These are phyloP conservation scores for Daktulosphaira vitifoliae DNA, from an alignment of 1,140 invertebrate species.

Conservation along the genomic window DNA sequence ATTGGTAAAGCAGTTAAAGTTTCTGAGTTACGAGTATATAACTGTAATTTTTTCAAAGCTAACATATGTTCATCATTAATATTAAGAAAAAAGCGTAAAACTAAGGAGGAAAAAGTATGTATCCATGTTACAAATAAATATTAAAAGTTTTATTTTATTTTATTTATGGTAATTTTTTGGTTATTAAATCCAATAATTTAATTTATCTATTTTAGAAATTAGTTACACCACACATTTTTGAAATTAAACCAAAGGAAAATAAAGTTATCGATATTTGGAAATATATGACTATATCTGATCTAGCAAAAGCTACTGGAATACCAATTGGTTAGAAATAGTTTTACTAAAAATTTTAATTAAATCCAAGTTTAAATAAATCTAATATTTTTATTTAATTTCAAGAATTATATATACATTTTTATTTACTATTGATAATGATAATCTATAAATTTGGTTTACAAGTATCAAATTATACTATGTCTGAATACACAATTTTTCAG, in stretches of 20 bases:
- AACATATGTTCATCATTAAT: slow-evolving; percentile 32
- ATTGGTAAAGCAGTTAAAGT: not conserved
- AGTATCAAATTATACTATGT: no score
- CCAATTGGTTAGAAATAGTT: slow-evolving; percentile 40
- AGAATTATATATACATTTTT: no score
- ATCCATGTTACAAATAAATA: not conserved
- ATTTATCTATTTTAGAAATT: slow-evolving; percentile 4
- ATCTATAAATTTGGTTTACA: no score
- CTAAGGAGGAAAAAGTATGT: slow-evolving; percentile 35
- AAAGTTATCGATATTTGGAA: slow-evolving; percentile 60
- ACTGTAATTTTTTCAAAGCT: slow-evolving; percentile 1
- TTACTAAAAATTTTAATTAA: not conserved
- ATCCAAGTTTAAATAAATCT: not conserved
- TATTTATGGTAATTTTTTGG: not conserved
- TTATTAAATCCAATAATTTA: not conserved
- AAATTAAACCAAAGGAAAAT: slow-evolving; percentile 39
- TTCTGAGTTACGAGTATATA: not conserved
- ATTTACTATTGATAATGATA: no score
- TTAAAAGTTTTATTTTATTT: not conserved
- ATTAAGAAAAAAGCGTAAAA: slow-evolving; percentile 37
- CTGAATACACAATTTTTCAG: no score
- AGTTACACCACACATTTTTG: not conserved
- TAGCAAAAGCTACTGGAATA: slow-evolving; percentile 52
- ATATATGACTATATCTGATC: slow-evolving; percentile 65
- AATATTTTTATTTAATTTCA: no score